These are phyloP conservation scores for Drosophila acutilabella DNA, from an alignment of 2,888 invertebrate genomes.

Conservation along the genomic window DNA sequence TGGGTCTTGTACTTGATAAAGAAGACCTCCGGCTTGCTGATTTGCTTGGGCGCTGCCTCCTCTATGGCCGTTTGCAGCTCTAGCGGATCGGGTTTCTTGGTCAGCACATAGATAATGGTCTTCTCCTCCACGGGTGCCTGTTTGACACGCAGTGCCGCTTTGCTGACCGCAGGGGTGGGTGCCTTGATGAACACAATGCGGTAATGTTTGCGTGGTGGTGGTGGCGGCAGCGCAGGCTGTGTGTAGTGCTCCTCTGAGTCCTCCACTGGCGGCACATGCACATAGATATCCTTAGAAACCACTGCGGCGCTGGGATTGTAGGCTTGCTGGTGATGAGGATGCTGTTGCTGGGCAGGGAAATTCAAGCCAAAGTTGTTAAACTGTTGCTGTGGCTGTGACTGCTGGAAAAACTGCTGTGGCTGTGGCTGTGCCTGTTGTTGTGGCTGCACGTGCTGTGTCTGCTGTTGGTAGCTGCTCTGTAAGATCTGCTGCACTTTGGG, in stretches of 20 bases:
- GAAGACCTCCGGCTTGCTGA: conserved; percentile 85
- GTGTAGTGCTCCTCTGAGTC: conserved; percentile 75
- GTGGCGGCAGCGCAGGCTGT: conserved; percentile 61
- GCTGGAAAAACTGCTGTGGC: conserved; percentile 43
- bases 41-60: conserved; percentile 78
- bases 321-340: conserved; percentile 29
- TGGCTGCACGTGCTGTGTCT: conserved; percentile 24
- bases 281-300: conserved; percentile 84
- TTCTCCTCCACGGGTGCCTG: conserved; percentile 83
- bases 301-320: conserved; percentile 51
- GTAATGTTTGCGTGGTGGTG: conserved; percentile 83
- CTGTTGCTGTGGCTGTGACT: conserved; percentile 48
- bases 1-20: conserved; percentile 85
- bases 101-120: conserved; percentile 84
- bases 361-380: conserved; percentile 21
- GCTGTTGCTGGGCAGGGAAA: conserved; percentile 40
- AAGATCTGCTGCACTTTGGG: conserved; percentile 65
- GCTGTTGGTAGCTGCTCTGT: conserved; percentile 44
- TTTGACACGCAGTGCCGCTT: conserved; percentile 71
- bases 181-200: conserved; percentile 85
- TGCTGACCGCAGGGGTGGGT: conserved; percentile 72
- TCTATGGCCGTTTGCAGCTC: conserved; percentile 82
- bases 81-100: conserved; percentile 83
- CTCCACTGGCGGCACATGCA: conserved; percentile 84
- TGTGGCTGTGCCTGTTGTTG: no score